Conservation (phyloP, 2,797 vertebrate species). For the Tauraco hartlaubi region DNA sequence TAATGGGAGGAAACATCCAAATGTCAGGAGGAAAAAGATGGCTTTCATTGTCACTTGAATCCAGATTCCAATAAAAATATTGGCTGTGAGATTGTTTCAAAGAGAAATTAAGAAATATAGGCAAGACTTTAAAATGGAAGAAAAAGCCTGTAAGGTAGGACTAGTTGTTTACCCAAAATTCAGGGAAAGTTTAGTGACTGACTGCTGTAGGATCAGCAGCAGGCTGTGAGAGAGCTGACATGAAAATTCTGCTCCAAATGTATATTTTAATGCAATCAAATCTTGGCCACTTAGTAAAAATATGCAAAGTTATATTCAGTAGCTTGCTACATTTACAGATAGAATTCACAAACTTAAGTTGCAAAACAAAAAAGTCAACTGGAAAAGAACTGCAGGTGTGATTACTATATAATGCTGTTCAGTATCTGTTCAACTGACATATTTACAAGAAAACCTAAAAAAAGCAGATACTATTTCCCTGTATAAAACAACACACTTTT, state of each 20-base stretch:
- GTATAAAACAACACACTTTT: neutral
- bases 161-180: neutral
- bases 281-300: neutral
- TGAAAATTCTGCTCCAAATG: neutral
- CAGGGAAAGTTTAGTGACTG: neutral
- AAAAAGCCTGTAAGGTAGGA: neutral
- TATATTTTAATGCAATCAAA: neutral
- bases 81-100: neutral
- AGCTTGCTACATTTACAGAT: neutral
- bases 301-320: neutral
- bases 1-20: neutral
- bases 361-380: neutral
- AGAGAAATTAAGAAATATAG: neutral
- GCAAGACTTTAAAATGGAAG: neutral
- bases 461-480: neutral
- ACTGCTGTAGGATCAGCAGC: neutral
- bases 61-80: neutral
- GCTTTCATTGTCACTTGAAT: neutral
- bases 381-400: neutral
- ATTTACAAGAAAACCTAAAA: neutral
- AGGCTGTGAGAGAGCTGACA: neutral
- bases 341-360: neutral
- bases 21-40: neutral
- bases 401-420: neutral
- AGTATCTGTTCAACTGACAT: neutral